Evolutionary conservation across 2,888 invertebrate genomes (phyloP), one percentile per base, ranked within the genome.

Genomic region (Neocrepidodera transversa): DNA sequence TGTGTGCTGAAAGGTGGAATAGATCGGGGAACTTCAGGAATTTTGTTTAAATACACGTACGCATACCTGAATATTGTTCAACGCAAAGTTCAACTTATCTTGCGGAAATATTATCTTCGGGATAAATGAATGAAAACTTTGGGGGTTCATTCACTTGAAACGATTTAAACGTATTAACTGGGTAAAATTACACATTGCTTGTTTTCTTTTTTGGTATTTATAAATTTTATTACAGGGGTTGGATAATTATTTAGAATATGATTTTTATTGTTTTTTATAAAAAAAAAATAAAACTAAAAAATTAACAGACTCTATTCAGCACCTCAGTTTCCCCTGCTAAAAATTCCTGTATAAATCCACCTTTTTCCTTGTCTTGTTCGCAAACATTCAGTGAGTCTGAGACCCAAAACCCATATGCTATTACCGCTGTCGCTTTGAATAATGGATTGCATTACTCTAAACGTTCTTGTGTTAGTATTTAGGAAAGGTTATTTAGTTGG

Each of bases 361-460:
- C 45, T 35, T 54, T 54, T 53, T 45, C 35, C 42, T 45, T 35
- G 45, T 54, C 53, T 43, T 47, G 35, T 54, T 36, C 20, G 23
- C 8, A 40, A 26, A 26, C 30, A 42, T 51, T 23, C 50, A 17
- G n/a, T 30, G 8, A 28, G 49, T 30, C 40, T 42, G 40, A 18
- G 18, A 26, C 16, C 51, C 30, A 42, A 62, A 52, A 65, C 66
- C 71, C 70, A 69, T 72, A 68, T 68, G 70, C 71, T 67, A 71
- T 72, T 72, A 71, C 70, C 69, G 72, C 71, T 72, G 73, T 73
- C 73, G 72, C 58, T 63, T 67, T 70, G 70, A 73, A 72, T 73
- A 73, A 73, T 73, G 72, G 71, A 73, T 72, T 71, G 68, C 71
- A 68, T 67, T 71, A 67, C 67, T 66, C 69, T 70, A 63, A 60